phyloP scores from a whole-genome alignment of 2,113 vertebrate genomes.

The Corydoras sp. region DNA sequence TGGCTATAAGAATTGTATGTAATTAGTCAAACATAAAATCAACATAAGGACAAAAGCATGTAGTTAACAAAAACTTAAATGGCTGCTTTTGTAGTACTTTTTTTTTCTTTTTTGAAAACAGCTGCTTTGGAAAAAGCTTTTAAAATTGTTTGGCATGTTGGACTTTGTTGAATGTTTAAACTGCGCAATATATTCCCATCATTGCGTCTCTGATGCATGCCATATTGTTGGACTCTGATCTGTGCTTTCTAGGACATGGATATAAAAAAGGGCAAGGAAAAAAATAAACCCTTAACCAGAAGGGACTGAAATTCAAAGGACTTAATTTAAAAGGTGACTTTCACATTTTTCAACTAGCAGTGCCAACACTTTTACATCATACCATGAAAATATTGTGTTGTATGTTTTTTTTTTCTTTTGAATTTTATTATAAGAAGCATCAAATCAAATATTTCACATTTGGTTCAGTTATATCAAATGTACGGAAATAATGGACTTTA shows the following conservation, averaged over 20 bases:
- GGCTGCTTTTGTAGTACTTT: neutral
- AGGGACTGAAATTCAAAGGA: conserved; percentile 23
- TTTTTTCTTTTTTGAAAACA: conserved; percentile 3
- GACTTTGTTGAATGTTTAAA: neutral
- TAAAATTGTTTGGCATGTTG: neutral
- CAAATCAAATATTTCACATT: conserved; percentile 25
- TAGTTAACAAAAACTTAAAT: conserved; percentile 7
- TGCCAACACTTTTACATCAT: conserved; percentile 26
- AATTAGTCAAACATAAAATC: neutral
- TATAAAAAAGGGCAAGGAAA: neutral
- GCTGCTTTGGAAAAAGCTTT: conserved; percentile 6
- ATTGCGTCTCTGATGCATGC: conserved; percentile 14
- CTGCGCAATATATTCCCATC: neutral
- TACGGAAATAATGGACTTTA: conserved; percentile 16
- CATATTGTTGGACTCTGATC: conserved; percentile 11
- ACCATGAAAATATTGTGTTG: conserved; percentile 40
- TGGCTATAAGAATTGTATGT: conserved; percentile 7
- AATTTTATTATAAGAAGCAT: conserved; percentile 17
- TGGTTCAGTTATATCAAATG: conserved; percentile 29
- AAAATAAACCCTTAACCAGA: conserved; percentile 27
- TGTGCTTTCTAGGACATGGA: conserved; percentile 36
- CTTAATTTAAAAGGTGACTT: conserved; percentile 13
- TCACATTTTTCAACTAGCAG: conserved; percentile 34
- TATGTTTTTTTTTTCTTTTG: conserved; percentile 2
- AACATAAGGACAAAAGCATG: no score